phyloP scores from a whole-genome alignment of 2,888 invertebrate genomes.

The Allophyes oxyacanthae region DNA sequence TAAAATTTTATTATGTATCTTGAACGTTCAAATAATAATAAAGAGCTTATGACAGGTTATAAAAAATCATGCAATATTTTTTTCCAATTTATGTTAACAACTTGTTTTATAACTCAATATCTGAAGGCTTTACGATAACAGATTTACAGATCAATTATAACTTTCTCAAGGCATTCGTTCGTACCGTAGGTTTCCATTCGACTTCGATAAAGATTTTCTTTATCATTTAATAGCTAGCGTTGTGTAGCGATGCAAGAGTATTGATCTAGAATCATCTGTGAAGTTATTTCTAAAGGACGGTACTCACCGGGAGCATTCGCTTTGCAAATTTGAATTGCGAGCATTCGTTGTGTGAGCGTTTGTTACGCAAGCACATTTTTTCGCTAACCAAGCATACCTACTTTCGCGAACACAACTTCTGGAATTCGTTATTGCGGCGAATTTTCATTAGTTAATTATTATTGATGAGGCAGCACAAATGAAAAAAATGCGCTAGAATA shows the following conservation, averaged over 20 bases:
- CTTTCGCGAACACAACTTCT: too few relatives aligned
- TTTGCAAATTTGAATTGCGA: too few relatives aligned
- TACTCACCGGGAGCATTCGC: too few relatives aligned
- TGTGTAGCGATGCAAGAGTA: conserved; percentile 9
- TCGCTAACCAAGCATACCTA: too few relatives aligned
- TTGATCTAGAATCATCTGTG: conserved; percentile 26
- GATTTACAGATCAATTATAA: conserved; percentile 83
- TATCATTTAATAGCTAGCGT: conserved; percentile 33
- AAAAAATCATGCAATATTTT: conserved; percentile 81
- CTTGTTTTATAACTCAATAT: conserved; percentile 85
- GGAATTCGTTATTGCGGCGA: too few relatives aligned
- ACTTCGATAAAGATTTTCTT: conserved; percentile 48
- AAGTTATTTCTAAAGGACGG: too few relatives aligned
- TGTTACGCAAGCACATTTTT: too few relatives aligned
- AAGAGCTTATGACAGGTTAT: conserved; percentile 83
- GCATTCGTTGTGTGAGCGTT: too few relatives aligned
- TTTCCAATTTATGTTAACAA: conserved; percentile 86
- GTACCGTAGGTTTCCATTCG: conserved; percentile 51
- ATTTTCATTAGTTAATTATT: too few relatives aligned
- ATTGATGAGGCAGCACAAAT: too few relatives aligned
- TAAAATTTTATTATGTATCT: conserved; percentile 82
- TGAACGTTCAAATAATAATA: conserved; percentile 85
- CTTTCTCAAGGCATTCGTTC: conserved; percentile 68
- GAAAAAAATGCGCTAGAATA: too few relatives aligned
- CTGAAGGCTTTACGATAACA: conserved; percentile 77